phyloP scores from a whole-genome alignment of 2,113 vertebrate genomes.

The Dunckerocampus dactyliophorus region DNA sequence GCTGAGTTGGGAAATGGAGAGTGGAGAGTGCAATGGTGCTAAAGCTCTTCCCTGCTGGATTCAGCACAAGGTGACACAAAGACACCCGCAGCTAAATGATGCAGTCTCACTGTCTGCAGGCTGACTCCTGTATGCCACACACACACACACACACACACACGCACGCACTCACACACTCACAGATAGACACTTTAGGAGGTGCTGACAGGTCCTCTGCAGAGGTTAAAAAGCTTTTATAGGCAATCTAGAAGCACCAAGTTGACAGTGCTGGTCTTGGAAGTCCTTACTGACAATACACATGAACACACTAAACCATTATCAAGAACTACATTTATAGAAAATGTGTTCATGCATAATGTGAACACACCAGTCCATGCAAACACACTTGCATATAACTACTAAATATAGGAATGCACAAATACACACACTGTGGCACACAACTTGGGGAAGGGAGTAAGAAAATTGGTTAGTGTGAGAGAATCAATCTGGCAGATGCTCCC shows the following conservation, averaged over 20 bases:
- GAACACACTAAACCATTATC: neutral
- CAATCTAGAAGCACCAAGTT: conserved; percentile 33
- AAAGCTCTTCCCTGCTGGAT: conserved; percentile 46
- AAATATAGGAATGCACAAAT: conserved; percentile 16
- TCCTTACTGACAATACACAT: conserved; percentile 7
- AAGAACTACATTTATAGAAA: neutral
- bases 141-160: conserved; percentile 8
- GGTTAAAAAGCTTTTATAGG: conserved; percentile 65
- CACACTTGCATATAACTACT: neutral
- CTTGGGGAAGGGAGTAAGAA: conserved; percentile 33
- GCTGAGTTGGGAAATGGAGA: conserved; percentile 56
- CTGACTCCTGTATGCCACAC: conserved; percentile 21
- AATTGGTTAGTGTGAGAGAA: conserved; percentile 40
- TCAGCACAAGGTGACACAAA: conserved; percentile 49
- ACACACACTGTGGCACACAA: conserved; percentile 13
- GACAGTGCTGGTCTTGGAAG: conserved; percentile 22
- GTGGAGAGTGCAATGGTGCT: conserved; percentile 49
- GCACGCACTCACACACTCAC: conserved; percentile 6
- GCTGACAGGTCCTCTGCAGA: conserved; percentile 64
- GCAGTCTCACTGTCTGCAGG: conserved; percentile 47
- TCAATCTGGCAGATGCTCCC: conserved; percentile 30
- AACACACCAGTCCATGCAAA: neutral
- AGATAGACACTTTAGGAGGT: conserved; percentile 41
- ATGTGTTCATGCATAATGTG: conserved; percentile 4
- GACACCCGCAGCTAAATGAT: conserved; percentile 61